Evolutionary conservation across 2,797 vertebrate genomes (phyloP), one percentile per base, ranked within the genome.

Genomic region (Neosalanx taihuensis): DNA sequence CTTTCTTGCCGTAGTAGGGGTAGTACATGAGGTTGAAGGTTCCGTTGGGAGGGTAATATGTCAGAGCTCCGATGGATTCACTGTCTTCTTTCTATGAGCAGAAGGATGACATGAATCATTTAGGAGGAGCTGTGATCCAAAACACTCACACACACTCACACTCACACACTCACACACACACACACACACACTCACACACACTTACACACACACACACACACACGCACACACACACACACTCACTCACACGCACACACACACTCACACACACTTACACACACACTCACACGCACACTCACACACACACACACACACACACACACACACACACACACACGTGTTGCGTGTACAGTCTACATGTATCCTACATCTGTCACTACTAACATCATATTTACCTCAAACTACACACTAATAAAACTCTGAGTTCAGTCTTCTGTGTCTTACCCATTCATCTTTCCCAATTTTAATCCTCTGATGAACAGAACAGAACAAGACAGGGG

Each of bases 21-120:
- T 96, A 99, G 84, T 98, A 99, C 92, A 97, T 96, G 3, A 95
- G 90, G 81, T 92, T 94, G 85, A 96, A 98, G 53, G 95, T 94
- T 65, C 94, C 97, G 0, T 94, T 93, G 63, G 82, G 26, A 0
- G 97, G 97, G 78, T 87, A 98, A 84, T 95, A 99, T 1, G 6
- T 0, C 76, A 93, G 3, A 56, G 89, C 73, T 71, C 92, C 92
- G 3, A 93, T 83, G 74, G 90, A 92, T 0, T 90, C 89, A 23
- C 51, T 6, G 69, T 94, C 92, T 79, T 94, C 93, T 83, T 13
- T 86, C 93, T 94, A 77, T 71, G 53, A 66, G 57, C 35, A 3
- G 30, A 35, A 68, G 56, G 13, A 33, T 73, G 82, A 75, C 23
- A 76, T 41, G 31, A 26, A 23, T 62, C 1, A 49, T 84, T 31